Evolutionary conservation across 2,888 invertebrate species (phyloP), one percentile per base, ranked within the genome.

Genomic region (Anagyrus pseudococci): DNA sequence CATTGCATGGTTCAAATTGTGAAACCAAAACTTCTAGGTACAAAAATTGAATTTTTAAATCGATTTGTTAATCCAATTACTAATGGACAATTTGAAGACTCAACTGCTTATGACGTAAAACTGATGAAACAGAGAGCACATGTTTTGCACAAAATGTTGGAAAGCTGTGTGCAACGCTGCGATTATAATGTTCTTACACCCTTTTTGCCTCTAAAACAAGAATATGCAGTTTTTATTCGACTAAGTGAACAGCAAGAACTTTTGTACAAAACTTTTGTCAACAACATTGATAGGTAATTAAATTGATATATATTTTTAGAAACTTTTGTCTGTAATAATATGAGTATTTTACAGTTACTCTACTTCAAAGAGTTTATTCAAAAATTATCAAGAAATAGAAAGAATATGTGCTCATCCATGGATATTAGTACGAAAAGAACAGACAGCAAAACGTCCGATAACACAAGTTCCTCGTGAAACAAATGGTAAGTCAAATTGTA

Each of bases 1-100:
- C 94, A 94, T 83, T 95, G 94, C 83, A 98, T 98, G 98, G 93
- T 98, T 29, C 91, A 93, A 75, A 97, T 98, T 81, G 94, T 98
- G 61, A 97, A 96, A 81, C 96, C 96, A 2, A 94, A 91, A 81
- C 83, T 98, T 10, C 84, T 98, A 55, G 91, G 91, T 13, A 95
- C 94, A 29, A 90, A 90, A 79, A 92, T 91, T 73, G 97, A 98
- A 82, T 98, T 96, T 78, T 82, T 87, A 69, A 96, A 96, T 77
- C 85, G 96, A 44, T 98, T 98, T 80, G 93, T 93, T 52, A 96
- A 96, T 84, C 97, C 96, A 0, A 97, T 98, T 72, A 90, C 88
- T 56, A 94, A 95, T 77, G 98, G 98, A 0, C 96, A 96, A 82
- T 93, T 92, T 81, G 92, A 90, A 0, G 96, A 98, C 82, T 96